Conservation (phyloP, 2,113 vertebrate genomes). For the Emberiza fucata region DNA sequence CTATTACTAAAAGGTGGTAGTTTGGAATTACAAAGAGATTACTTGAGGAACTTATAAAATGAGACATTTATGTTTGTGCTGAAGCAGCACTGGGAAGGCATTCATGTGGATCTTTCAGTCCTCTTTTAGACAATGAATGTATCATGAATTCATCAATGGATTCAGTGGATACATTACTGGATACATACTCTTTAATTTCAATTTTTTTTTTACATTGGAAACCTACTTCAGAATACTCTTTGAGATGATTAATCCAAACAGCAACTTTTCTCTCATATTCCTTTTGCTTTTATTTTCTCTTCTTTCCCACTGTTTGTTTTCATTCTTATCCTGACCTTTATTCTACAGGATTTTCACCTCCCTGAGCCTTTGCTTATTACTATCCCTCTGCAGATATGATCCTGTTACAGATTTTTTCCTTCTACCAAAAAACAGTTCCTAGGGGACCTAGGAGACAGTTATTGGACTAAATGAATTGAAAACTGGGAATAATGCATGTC, state of each 20-base stretch:
- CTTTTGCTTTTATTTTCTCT: background rate
- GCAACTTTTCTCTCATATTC: background rate
- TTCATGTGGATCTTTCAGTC: background rate
- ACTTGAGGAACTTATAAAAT: background rate
- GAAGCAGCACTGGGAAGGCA: background rate
- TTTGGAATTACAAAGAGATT: background rate
- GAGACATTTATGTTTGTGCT: background rate
- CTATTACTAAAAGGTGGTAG: conserved; percentile 63
- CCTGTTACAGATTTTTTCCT: background rate
- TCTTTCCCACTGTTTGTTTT: background rate
- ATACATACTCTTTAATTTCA: background rate
- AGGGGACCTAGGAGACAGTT: background rate
- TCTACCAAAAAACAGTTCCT: background rate
- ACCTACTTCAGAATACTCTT: background rate
- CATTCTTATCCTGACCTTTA: background rate
- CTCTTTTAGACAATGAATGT: background rate
- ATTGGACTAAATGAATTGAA: background rate
- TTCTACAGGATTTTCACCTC: background rate
- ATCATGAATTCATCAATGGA: background rate
- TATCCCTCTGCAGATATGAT: background rate
- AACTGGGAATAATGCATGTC: background rate
- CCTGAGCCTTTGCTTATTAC: background rate
- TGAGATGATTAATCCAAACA: background rate
- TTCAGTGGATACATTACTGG: background rate
- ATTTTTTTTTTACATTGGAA: background rate